Percentiles rank a stretch among this genome's conserved stretches.
Conservation (phyloP, 2,888 invertebrate species). For the Campoplex nolae region DNA sequence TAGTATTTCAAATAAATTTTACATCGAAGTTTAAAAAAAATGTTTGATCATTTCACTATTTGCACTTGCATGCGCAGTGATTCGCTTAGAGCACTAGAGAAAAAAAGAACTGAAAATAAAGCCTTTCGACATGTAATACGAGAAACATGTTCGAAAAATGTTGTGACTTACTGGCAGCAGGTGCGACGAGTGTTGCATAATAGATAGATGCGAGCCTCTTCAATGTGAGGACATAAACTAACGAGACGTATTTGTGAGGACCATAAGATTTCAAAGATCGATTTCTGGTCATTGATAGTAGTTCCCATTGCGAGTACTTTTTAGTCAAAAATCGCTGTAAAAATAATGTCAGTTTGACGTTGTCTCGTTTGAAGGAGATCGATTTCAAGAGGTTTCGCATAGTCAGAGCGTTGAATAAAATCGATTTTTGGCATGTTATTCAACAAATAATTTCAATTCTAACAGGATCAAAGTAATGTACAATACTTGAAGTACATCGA, state of each 20-base stretch:
- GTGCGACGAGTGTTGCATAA: conserved; percentile 87
- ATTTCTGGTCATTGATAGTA: conserved; percentile 38
- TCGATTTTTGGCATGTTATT: neutral
- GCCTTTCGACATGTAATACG: neutral
- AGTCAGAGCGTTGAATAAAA: neutral
- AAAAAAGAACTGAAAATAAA: no score
- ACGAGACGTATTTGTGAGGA: conserved; percentile 85
- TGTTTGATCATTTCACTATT: no score
- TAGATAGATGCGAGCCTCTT: conserved; percentile 87
- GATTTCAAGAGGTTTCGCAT: neutral
- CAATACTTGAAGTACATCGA: no score
- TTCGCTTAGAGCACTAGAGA: no score
- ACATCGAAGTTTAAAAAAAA: no score
- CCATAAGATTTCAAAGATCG: conserved; percentile 2
- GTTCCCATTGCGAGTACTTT: conserved; percentile 56
- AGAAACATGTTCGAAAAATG: neutral
- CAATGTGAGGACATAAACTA: conserved; percentile 86
- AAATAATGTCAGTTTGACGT: neutral
- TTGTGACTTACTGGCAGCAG: conserved; percentile 85
- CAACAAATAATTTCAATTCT: no score
- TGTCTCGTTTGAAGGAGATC: neutral
- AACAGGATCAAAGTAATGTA: no score
- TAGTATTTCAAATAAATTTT: no score
- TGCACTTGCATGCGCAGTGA: no score
- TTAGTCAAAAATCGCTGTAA: conserved; percentile 25